phyloP scores from a whole-genome alignment of 1,140 invertebrate species.

The Dinoponera quadriceps region DNA sequence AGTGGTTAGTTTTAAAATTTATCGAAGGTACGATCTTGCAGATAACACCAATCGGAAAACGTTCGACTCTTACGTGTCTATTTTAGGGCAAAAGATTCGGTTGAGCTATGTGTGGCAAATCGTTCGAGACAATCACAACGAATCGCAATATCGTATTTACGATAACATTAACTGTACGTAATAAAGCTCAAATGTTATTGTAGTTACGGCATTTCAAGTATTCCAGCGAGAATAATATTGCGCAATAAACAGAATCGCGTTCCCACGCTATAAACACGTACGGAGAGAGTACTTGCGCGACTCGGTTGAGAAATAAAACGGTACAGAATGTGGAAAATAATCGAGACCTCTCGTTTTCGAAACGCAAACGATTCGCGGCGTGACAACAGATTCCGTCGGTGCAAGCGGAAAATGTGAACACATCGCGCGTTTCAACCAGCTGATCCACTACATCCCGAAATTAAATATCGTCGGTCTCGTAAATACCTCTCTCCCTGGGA shows the following conservation, averaged over 20 bases:
- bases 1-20: conserved; percentile 25
- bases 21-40: conserved; percentile 7
- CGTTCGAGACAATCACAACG: neutral
- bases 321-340: conserved; percentile 24
- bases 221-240: conserved; percentile 22
- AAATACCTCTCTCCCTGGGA: too few relatives aligned
- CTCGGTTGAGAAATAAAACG: conserved; percentile 14
- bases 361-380: conserved; percentile 16
- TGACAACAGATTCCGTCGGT: neutral
- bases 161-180: neutral
- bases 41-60: neutral
- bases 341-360: conserved; percentile 16
- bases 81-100: neutral
- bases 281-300: neutral
- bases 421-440: too few relatives aligned
- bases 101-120: neutral
- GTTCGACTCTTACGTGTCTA: too few relatives aligned
- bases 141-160: neutral
- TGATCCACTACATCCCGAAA: too few relatives aligned
- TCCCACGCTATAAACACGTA: neutral
- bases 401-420: too few relatives aligned
- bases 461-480: neutral
- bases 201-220: conserved; percentile 13
- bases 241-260: neutral
- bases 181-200: conserved; percentile 3